Evolutionary conservation across 2,888 invertebrate species (phyloP), one percentile per base, ranked within the genome.

Genomic region (Furcula furcula): DNA sequence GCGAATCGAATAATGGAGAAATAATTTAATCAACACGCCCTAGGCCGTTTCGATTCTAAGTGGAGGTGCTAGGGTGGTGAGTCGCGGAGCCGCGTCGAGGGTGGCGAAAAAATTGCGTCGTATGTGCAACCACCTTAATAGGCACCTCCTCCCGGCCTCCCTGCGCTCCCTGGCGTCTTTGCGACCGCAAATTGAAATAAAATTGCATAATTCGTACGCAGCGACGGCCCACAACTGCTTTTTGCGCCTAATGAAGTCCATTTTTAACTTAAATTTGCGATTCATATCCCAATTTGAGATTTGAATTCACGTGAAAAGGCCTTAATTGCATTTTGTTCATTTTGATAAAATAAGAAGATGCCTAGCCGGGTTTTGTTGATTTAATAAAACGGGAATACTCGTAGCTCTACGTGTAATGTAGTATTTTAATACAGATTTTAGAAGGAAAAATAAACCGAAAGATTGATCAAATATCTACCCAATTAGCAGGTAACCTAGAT

Each of bases 1-100:
- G 82, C 67, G 83, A 85, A 84, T 86, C 80, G 78, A 82, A 86
- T 86, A 84, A 86, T 83, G 79, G 77, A 66, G 77, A 85, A 84
- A 82, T 86, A 82, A 87, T 86, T 82, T 77, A 85, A 87, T 85
- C 75, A 81, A 57, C 61, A 47, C 37, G 43, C 45, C 44, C 40
- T 48, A 58, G 43, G 41, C 33, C 46, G 51, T 67, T 59, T 78
- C 48, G 52, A 48, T 67, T 62, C 54, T 82, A 69, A 44, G 48
- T 41, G 37, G 46, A 45, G 36, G 68, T 14, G 50, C 60, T 73
- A 83, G 59, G 74, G 85, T 75, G 55, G 55, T 59, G 48, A 69
- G 55, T 79, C 36, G 76, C 49, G 70, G 26, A 27, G 5, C 22
- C 31, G 35, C 42, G n/a, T 20, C 45, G 50, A 59, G 80, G 81